phyloP scores from a whole-genome alignment of 2,797 vertebrate genomes.

The Echiichthys vipera region DNA sequence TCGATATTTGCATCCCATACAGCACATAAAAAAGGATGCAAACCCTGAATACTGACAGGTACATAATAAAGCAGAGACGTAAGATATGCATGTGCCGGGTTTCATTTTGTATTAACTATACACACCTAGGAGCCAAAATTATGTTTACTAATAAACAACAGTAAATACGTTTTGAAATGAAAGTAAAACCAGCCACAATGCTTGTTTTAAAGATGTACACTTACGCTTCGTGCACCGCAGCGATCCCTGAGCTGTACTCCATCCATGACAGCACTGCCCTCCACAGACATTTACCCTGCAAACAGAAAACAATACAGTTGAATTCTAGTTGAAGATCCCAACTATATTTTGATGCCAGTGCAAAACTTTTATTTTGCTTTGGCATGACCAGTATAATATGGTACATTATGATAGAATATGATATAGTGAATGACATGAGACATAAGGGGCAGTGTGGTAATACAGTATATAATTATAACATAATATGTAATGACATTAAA shows the following conservation, averaged over 20 bases:
- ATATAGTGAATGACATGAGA: too few relatives aligned
- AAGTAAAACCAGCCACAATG: not conserved
- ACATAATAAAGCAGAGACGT: not conserved
- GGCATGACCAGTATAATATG: too few relatives aligned
- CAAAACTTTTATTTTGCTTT: not conserved
- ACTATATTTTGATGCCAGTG: not conserved
- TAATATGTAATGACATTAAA: too few relatives aligned
- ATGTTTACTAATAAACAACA: not conserved
- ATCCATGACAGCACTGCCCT: slow-evolving; percentile 97
- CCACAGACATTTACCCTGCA: slow-evolving; percentile 96
- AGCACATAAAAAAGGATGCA: not conserved
- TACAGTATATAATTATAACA: too few relatives aligned
- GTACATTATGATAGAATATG: too few relatives aligned
- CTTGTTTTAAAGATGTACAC: slow-evolving; percentile 64
- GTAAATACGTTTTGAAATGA: not conserved
- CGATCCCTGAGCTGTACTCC: slow-evolving; percentile 92
- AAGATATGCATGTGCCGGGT: not conserved
- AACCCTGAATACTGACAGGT: not conserved
- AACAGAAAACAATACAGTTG: slow-evolving; percentile 54
- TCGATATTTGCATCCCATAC: too few relatives aligned
- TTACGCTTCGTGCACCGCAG: slow-evolving; percentile 98
- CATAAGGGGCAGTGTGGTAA: too few relatives aligned
- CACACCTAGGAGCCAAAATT: not conserved
- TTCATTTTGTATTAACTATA: not conserved
- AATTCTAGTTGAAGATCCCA: not conserved